These are phyloP conservation scores for Fratercula arctica DNA, from an alignment of 2,797 vertebrate species.

Conservation along the genomic window DNA sequence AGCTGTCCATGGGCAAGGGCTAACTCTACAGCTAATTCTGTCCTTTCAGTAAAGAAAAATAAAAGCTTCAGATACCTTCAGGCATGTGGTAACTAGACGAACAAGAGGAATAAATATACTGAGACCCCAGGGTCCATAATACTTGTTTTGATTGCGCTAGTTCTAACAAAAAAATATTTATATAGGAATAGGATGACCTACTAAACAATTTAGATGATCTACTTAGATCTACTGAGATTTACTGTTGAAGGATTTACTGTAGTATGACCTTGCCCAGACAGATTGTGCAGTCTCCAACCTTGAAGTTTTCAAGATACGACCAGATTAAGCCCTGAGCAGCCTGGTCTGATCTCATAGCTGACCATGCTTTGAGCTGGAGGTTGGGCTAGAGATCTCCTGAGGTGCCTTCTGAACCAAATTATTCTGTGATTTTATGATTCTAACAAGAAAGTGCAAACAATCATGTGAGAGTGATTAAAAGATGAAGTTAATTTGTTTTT, in stretches of 20 bases:
- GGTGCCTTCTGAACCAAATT: background rate
- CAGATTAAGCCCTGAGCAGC: background rate
- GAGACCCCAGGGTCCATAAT: background rate
- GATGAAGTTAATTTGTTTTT: background rate
- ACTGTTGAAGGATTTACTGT: background rate
- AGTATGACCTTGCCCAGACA: background rate
- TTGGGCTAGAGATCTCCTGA: background rate
- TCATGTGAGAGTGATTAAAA: background rate
- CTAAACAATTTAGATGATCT: background rate
- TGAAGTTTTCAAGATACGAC: background rate
- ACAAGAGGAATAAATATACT: background rate
- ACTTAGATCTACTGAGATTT: background rate
- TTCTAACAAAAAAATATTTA: background rate
- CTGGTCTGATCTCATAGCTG: background rate
- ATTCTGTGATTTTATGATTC: background rate
- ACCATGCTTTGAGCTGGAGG: background rate
- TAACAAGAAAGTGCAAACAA: background rate
- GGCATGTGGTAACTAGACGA: background rate
- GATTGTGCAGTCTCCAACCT: background rate
- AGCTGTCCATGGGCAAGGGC: background rate
- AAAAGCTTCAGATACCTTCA: background rate
- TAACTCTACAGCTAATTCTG: background rate
- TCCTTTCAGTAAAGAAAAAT: background rate
- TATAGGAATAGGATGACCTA: background rate
- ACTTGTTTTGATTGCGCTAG: background rate